These are phyloP conservation scores for Aricia artaxerxes DNA, from an alignment of 2,888 invertebrate genomes.

Conservation along the genomic window DNA sequence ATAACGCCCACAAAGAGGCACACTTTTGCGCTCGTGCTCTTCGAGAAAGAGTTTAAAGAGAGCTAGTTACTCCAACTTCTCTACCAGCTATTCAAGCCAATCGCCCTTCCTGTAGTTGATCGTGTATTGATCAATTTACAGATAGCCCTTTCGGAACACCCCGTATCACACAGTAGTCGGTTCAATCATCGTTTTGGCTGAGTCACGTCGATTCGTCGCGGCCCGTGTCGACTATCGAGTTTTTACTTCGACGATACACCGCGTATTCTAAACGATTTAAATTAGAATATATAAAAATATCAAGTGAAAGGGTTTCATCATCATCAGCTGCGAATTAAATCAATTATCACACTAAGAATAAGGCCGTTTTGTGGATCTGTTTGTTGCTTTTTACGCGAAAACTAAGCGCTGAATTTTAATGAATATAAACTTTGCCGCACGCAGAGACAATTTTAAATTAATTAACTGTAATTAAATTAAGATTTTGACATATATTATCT, in stretches of 20 bases:
- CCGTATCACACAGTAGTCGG: slow-evolving; percentile 58
- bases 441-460: too few species aligned
- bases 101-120: background rate
- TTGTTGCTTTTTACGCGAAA: background rate
- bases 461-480: too few species aligned
- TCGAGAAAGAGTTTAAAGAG: too few species aligned
- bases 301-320: slow-evolving; percentile 29
- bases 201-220: slow-evolving; percentile 73
- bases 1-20: too few species aligned
- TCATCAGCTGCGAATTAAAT: background rate
- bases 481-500: too few species aligned
- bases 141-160: slow-evolving; percentile 42
- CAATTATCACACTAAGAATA: background rate
- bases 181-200: slow-evolving; percentile 68
- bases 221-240: slow-evolving; percentile 58
- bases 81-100: background rate
- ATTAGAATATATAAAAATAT: slow-evolving; percentile 37
- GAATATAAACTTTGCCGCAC: too few species aligned
- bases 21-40: too few species aligned
- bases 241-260: slow-evolving; percentile 55
- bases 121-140: slow-evolving; percentile 2
- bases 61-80: too few species aligned
- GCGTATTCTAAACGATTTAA: slow-evolving; percentile 41
- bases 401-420: background rate
- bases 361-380: background rate